These are phyloP conservation scores for Drosophila jambulina DNA, from an alignment of 1,140 invertebrate genomes.

Conservation along the genomic window DNA sequence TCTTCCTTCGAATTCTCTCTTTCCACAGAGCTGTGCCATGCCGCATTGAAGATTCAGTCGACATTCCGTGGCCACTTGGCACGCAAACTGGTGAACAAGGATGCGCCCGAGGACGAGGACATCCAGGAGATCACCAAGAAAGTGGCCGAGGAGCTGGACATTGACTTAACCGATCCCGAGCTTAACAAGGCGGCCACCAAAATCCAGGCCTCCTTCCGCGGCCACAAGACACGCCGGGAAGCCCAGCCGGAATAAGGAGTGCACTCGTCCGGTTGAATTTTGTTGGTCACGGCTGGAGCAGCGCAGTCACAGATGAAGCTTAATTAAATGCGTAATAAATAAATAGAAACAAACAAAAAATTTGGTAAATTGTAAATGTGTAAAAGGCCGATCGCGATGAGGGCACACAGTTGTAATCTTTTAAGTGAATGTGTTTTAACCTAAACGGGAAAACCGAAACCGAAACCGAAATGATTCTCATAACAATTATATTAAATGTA, in stretches of 20 bases:
- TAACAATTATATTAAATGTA: slow-evolving; percentile 59
- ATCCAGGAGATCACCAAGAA: slow-evolving; percentile 85
- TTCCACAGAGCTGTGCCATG: slow-evolving; percentile 92
- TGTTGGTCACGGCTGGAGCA: slow-evolving; percentile 55
- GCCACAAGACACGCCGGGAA: slow-evolving; percentile 95
- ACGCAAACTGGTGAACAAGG: slow-evolving; percentile 89
- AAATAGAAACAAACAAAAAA: slow-evolving; percentile 35
- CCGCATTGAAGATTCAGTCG: slow-evolving; percentile 96
- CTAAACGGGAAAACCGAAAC: slow-evolving; percentile 22
- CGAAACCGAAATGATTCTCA: slow-evolving; percentile 41
- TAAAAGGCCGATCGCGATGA: slow-evolving; percentile 46
- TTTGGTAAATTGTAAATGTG: slow-evolving; percentile 73
- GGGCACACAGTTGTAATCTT: slow-evolving; percentile 66
- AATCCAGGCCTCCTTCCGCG: slow-evolving; percentile 96
- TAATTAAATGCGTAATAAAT: slow-evolving; percentile 32
- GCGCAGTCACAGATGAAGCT: slow-evolving; percentile 41
- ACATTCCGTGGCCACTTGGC: slow-evolving; percentile 96
- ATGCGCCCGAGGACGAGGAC: slow-evolving; percentile 85
- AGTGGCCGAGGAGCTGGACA: slow-evolving; percentile 90
- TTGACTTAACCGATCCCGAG: slow-evolving; percentile 93
- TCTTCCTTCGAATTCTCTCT: neutral
- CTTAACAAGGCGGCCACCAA: slow-evolving; percentile 96
- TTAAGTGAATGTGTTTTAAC: slow-evolving; percentile 70
- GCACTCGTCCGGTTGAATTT: slow-evolving; percentile 40
- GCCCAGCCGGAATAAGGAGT: slow-evolving; percentile 64